These are phyloP conservation scores for Microtus californicus DNA, from an alignment of 2,797 vertebrate species.

Conservation along the genomic window DNA sequence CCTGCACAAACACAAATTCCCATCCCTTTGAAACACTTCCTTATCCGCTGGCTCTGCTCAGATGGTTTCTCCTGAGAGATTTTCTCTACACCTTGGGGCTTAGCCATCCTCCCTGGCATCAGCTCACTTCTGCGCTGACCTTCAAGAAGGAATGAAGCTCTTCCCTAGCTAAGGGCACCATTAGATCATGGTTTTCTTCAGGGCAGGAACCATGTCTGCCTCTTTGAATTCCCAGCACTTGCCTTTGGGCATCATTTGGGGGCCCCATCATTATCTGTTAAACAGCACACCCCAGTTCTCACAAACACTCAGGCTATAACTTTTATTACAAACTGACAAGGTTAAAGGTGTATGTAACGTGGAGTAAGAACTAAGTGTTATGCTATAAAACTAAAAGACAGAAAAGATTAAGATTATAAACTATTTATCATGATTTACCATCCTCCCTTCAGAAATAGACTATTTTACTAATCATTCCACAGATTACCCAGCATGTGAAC, in stretches of 20 bases:
- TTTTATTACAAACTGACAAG: not conserved
- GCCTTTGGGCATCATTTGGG: not conserved
- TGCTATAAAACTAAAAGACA: slow-evolving; percentile 9
- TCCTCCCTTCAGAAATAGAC: not conserved
- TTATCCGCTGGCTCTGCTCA: not conserved
- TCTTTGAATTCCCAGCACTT: not conserved
- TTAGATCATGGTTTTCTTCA: not conserved
- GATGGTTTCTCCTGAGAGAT: slow-evolving; percentile 9
- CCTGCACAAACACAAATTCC: not conserved
- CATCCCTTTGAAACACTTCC: not conserved
- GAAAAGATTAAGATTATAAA: slow-evolving; percentile 49
- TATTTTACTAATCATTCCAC: not conserved
- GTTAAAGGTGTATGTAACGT: not conserved
- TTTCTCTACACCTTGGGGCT: not conserved
- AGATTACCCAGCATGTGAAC: not conserved
- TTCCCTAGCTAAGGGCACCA: not conserved
- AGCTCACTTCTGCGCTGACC: not conserved
- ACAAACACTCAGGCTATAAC: not conserved
- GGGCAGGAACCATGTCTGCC: not conserved
- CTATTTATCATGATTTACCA: slow-evolving; percentile 42
- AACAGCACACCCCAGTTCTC: not conserved
- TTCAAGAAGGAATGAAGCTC: not conserved
- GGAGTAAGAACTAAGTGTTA: slow-evolving; percentile 16
- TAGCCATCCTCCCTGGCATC: not conserved
- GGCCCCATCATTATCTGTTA: not conserved